A percentile compares a stretch with the other conserved stretches of the same genome.
Evolutionary conservation across 2,797 vertebrate species (phyloP).

Genomic region (Ctenopoma multispine): DNA sequence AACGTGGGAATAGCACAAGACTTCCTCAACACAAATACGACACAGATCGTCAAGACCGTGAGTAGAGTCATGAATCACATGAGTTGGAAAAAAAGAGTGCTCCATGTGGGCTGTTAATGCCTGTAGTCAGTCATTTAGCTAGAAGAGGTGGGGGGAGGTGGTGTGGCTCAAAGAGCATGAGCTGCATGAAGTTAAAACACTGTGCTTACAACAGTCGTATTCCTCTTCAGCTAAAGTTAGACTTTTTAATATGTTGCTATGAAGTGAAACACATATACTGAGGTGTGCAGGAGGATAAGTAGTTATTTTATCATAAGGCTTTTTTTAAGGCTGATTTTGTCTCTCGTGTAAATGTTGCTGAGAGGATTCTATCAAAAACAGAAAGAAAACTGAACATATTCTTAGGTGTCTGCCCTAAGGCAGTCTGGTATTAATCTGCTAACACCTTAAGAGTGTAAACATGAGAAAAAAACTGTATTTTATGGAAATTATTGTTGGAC

Average conservation of each 20-base stretch:
- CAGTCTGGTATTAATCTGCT: no score
- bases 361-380: background rate
- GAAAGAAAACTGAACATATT: background rate
- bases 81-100: conserved; percentile 45
- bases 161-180: background rate
- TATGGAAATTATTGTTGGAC: no score
- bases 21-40: conserved; percentile 77
- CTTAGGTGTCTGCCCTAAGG: no score
- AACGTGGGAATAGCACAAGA: conserved; percentile 70
- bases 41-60: conserved; percentile 83
- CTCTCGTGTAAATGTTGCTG: background rate
- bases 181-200: conserved; percentile 16
- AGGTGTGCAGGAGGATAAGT: background rate
- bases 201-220: conserved; percentile 4
- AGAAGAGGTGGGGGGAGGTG: background rate
- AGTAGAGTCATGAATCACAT: conserved; percentile 80
- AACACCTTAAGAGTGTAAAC: no score
- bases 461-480: no score
- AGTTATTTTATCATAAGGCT: background rate
- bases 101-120: conserved; percentile 66
- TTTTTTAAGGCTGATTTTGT: background rate
- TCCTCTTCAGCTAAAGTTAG: background rate
- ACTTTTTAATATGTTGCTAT: background rate
- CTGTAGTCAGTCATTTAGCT: conserved; percentile 58
- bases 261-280: background rate